Evolutionary conservation across 2,888 invertebrate species (phyloP).

Genomic region (Aproaerema taeniolella): DNA sequence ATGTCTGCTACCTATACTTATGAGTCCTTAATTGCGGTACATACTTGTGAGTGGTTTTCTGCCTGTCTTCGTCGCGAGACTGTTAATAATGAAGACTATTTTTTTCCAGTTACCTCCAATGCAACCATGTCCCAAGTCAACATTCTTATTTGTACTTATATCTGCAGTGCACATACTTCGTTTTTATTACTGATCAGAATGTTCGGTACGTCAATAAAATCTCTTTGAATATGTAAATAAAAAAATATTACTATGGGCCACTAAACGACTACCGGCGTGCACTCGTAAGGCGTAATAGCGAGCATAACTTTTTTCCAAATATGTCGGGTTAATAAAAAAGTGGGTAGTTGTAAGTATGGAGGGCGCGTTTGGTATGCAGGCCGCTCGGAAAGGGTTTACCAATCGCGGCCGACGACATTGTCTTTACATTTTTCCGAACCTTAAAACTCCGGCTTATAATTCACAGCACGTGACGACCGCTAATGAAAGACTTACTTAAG

Average conservation of each 20-base stretch:
- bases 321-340: conserved; percentile 35
- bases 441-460: conserved; percentile 53
- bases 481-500: conserved; percentile 75
- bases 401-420: conserved; percentile 37
- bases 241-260: conserved; percentile 8
- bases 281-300: conserved; percentile 5
- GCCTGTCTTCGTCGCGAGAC: too few species aligned
- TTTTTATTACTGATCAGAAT: conserved; percentile 6
- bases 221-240: conserved; percentile 13
- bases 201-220: conserved; percentile 8
- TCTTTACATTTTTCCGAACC: conserved; percentile 51
- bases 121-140: too few species aligned
- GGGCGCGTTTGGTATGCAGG: conserved; percentile 44
- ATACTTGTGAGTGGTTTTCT: too few species aligned
- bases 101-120: too few species aligned
- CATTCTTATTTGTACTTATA: too few species aligned
- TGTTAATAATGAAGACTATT: too few species aligned
- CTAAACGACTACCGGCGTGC: conserved; percentile 3
- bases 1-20: too few species aligned
- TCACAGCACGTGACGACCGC: conserved; percentile 64
- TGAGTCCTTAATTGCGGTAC: too few species aligned
- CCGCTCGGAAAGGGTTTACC: conserved; percentile 37
- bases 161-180: conserved; percentile 3
- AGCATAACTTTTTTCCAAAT: conserved; percentile 9
- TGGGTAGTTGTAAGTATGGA: conserved; percentile 27